Conservation (phyloP, 2,888 invertebrate species). For the Muschampia plurimacula region DNA sequence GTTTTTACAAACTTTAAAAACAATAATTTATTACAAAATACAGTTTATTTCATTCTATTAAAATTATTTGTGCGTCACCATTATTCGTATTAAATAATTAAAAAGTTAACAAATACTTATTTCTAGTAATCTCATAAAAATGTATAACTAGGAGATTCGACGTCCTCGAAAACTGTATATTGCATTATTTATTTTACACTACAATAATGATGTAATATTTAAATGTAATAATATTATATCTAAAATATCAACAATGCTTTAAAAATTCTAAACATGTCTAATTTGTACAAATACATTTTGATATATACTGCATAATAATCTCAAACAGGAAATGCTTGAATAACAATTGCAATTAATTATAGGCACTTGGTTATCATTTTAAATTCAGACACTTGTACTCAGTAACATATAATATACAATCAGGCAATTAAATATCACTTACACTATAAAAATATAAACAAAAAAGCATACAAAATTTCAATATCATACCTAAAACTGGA, state of each 20-base stretch:
- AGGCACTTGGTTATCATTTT: constrained; percentile 40
- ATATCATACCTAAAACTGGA: constrained; percentile 63
- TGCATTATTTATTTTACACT: constrained; percentile 49
- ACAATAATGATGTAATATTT: constrained; percentile 32
- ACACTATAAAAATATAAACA: constrained; percentile 42
- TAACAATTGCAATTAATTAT: constrained; percentile 35
- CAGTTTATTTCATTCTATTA: constrained; percentile 60
- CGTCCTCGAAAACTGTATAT: constrained; percentile 58
- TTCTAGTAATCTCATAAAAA: constrained; percentile 79
- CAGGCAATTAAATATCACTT: constrained; percentile 43
- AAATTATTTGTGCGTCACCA: constrained; percentile 70
- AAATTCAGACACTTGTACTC: constrained; percentile 6
- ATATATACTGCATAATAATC: constrained; percentile 24
- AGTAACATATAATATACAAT: constrained; percentile 32
- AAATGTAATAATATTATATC: constrained; percentile 6
- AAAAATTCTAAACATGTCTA: constrained; percentile 67
- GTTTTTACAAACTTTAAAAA: constrained; percentile 66
- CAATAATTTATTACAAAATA: constrained; percentile 83
- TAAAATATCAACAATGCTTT: constrained; percentile 69
- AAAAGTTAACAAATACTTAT: constrained; percentile 69
- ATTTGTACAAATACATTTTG: constrained; percentile 63
- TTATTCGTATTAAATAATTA: constrained; percentile 66
- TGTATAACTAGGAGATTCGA: constrained; percentile 76
- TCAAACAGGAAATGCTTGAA: constrained; percentile 36
- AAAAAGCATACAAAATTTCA: constrained; percentile 38